Evolutionary conservation across 2,113 vertebrate genomes (phyloP).

Genomic region (Centropus unirufus): DNA sequence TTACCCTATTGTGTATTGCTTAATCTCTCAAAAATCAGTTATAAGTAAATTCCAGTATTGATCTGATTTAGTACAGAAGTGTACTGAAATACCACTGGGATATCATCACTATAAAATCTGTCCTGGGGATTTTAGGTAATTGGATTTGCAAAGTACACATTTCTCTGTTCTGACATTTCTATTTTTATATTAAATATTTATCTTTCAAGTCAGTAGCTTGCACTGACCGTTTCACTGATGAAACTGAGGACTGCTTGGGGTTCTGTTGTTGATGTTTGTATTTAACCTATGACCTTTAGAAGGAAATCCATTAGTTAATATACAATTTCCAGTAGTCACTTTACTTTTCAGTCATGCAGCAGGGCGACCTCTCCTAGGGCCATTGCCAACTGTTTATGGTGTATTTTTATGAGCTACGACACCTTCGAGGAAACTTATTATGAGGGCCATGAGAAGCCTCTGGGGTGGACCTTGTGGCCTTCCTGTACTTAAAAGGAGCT

Average conservation of each 20-base stretch:
- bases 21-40: conserved; percentile 30
- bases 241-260: not conserved
- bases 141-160: not conserved
- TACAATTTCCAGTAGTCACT: not conserved
- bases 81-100: not conserved
- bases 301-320: not conserved
- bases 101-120: not conserved
- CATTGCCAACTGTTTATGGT: not conserved
- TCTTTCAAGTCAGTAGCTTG: not conserved
- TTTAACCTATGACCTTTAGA: conserved; percentile 10
- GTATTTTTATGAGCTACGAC: not conserved
- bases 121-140: conserved; percentile 43
- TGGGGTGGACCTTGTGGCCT: no score
- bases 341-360: not conserved
- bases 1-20: not conserved
- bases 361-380: not conserved
- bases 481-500: no score
- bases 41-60: not conserved
- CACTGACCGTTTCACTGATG: not conserved
- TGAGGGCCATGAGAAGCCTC: not conserved
- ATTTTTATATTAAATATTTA: conserved; percentile 55
- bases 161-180: not conserved
- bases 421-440: not conserved
- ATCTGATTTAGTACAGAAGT: conserved; percentile 25
- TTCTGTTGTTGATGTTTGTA: conserved; percentile 31